Percentiles rank a stretch among this genome's conserved stretches.
Evolutionary conservation across 2,797 vertebrate species (phyloP).

Genomic region (Gymnoscopelus microlampas): DNA sequence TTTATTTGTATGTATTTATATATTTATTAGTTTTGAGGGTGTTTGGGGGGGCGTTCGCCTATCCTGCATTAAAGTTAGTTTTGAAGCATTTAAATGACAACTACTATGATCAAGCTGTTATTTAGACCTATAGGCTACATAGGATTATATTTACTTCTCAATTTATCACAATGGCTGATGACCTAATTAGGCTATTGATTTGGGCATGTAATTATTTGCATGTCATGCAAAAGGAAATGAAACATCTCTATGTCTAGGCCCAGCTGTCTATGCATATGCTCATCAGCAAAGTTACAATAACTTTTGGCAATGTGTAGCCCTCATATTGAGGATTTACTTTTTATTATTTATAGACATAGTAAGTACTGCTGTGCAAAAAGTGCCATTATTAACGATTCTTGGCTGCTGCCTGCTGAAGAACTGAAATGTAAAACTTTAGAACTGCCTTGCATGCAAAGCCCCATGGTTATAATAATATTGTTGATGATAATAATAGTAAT

Average conservation of each 20-base stretch:
- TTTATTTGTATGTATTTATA: too few species aligned
- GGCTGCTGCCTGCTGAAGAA: not conserved
- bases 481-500: too few species aligned
- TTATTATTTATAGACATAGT: too few species aligned
- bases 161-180: conserved; percentile 22
- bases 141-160: not conserved
- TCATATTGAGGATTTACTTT: not conserved
- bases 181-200: conserved; percentile 38
- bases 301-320: not conserved
- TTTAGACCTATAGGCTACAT: too few species aligned
- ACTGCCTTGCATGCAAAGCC: too few species aligned
- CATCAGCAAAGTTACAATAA: not conserved
- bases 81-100: conserved; percentile 26
- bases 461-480: too few species aligned
- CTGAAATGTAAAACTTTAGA: not conserved
- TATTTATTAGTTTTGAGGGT: too few species aligned
- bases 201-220: not conserved
- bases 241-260: conserved; percentile 23
- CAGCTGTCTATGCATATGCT: conserved; percentile 14
- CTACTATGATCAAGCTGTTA: too few species aligned
- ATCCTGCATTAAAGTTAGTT: conserved; percentile 1
- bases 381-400: not conserved
- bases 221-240: conserved; percentile 31
- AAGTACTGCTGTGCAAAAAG: not conserved
- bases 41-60: too few species aligned